These are phyloP conservation scores for Megamerina dolium DNA, from an alignment of 2,888 invertebrate genomes.

Conservation along the genomic window DNA sequence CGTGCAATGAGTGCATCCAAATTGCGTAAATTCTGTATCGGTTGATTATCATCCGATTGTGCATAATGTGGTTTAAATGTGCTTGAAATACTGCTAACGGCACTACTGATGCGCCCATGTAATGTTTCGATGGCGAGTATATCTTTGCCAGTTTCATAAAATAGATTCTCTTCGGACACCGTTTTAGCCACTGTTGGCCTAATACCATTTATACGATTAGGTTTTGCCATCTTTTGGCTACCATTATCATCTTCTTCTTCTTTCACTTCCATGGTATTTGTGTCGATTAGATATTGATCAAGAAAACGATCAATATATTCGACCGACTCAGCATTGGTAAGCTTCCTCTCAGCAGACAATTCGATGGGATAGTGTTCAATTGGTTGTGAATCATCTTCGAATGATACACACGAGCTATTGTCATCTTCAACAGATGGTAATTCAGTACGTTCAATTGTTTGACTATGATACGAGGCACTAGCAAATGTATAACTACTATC, in stretches of 20 bases:
- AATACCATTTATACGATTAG: conserved; percentile 23
- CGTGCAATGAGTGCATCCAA: conserved; percentile 44
- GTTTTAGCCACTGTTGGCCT: conserved; percentile 27
- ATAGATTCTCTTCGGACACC: conserved; percentile 43
- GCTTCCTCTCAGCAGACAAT: conserved; percentile 24
- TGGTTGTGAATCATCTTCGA: conserved; percentile 49
- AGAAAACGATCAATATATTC: conserved; percentile 44
- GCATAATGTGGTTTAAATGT: conserved; percentile 56
- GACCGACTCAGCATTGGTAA: conserved; percentile 34
- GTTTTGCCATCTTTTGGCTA: neutral
- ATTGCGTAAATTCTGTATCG: conserved; percentile 45
- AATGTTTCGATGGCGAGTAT: conserved; percentile 41
- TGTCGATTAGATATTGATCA: conserved; percentile 43
- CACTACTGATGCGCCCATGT: conserved; percentile 54
- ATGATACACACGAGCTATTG: conserved; percentile 46
- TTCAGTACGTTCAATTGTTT: conserved; percentile 46
- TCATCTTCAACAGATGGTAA: conserved; percentile 44
- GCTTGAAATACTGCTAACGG: conserved; percentile 57
- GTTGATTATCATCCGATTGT: conserved; percentile 45
- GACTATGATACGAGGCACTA: conserved; percentile 48
- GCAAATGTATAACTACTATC: conserved; percentile 48
- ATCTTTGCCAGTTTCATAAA: conserved; percentile 43
- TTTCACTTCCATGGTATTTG: conserved; percentile 38
- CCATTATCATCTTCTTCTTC: conserved; percentile 16
- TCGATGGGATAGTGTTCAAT: conserved; percentile 45